Base-by-base conservation (phyloP, 2,797 vertebrate genomes). In the Sebastes trivittatus region DNA sequence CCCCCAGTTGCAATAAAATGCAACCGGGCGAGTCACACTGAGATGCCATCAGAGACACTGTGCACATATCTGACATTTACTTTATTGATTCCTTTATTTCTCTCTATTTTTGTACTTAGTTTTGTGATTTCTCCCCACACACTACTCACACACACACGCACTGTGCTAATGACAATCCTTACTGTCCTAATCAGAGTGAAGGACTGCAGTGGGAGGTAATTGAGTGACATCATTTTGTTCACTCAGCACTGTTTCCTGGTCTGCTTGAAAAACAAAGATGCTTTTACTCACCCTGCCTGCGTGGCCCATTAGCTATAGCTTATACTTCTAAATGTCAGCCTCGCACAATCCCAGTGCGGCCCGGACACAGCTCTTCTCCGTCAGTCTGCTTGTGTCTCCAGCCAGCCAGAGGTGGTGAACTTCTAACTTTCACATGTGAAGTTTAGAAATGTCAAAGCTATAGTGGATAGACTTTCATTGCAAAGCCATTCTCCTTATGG, bases 241-340 rank as follows among this genome's bases (percentile, higher is more conserved):
- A 78, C 74, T 88, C 86, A 89, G 88, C 89, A 78, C 61, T 83
- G 79, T 85, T 92, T 89, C 46, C 52, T 78, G 82, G 72, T 75
- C 60, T 54, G 63, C 67, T 77, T 78, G 59, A 69, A 80, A 90
- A 89, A 82, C 83, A 85, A 74, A 75, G 70, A 84, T 38, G 76
- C 80, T 82, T 81, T 89, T 88, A 81, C 70, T 87, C 77, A 81
- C 66, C 75, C 61, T 8, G 13, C 32, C 61, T 13, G 13, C 29
- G 72, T 87, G 74, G 72, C 42, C 86, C 70, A 85, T 92, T 92
- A 90, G 75, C 83, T 67, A 16, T 68, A 87, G 79, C 75, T 80
- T 81, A 72, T 36, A 67, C 65, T 72, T 63, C 78, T 87, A 87
- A 93, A 93, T 89, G 88, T 88, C 90, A 87, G 42, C 65, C 68